These are phyloP conservation scores for Camponotus vicinus DNA, from an alignment of 1,140 invertebrate genomes.

Conservation along the genomic window DNA sequence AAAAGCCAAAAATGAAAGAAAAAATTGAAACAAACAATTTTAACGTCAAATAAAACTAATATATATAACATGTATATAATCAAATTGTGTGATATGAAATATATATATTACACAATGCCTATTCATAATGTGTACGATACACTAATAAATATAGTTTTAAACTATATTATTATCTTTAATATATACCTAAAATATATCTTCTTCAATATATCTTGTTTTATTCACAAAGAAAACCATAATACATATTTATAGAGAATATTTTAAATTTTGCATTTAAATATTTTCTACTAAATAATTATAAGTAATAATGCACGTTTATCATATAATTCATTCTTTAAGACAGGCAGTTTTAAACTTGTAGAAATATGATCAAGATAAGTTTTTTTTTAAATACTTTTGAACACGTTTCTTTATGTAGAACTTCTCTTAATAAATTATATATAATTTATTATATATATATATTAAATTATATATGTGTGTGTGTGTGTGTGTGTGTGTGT, in stretches of 20 bases:
- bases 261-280: not conserved
- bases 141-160: not conserved
- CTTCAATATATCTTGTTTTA: not conserved
- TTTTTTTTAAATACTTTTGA: not conserved
- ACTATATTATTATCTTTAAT: not conserved
- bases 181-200: not conserved
- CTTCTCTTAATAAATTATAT: no score
- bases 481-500: no score
- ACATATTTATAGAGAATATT: not conserved
- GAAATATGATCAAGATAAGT: not conserved
- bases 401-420: not conserved
- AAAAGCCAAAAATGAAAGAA: constrained; percentile 50
- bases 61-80: not conserved
- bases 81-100: not conserved
- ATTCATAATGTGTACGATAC: not conserved
- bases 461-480: no score
- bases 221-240: not conserved
- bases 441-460: no score
- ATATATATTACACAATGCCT: not conserved
- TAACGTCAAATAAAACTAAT: not conserved
- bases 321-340: not conserved
- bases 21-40: not conserved
- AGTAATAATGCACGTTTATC: not conserved
- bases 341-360: not conserved
- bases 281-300: not conserved